Base-by-base conservation (phyloP, 2,888 invertebrate species). In the Stenodema calcarata region DNA sequence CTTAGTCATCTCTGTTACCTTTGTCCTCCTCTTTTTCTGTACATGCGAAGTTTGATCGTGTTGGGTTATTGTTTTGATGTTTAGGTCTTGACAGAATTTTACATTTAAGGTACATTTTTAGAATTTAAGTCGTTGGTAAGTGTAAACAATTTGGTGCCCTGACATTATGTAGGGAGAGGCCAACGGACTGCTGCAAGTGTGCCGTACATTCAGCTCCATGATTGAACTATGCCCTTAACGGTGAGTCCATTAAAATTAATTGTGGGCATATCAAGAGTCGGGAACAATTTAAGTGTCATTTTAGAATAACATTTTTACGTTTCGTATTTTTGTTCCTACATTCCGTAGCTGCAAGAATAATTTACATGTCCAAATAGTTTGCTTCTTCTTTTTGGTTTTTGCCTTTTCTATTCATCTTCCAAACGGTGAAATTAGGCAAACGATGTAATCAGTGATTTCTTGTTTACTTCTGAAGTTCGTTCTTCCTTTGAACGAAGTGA, bases 81-180 rank as follows among this genome's bases (percentile, higher is more conserved):
- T 75, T 62, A 23, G 47, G 35, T n/a, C 27, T 78, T 78, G 18
- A 16, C 14, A n/a, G 28, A 44, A 28, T 44, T 44, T 35, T 81
- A 81, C 27, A 81, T 84, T 82, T 84, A 84, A 84, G 84, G 84
- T 84, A 75, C 42, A 27, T 80, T 84, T n/a, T 41, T 84, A 75
- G 84, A 84, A 47, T 50, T n/a, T 73, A 81, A 86, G 83, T 88
- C 87, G 87, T 88, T 88, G 87, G 88, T 88, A 88, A 88, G 88
- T 88, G 87, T 88, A 88, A 88, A 88, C 78, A 87, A 87, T 87
- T 84, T 88, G 87, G 88, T 88, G 87, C 88, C 88, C 88, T 88
- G 87, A 87, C 88, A 86, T 88, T 88, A 88, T 88, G 86, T 88
- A 88, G 88, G 88, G 87, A 87, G 87, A 88, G 87, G 86, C 80